Evolutionary conservation across 2,888 invertebrate genomes (phyloP), one percentile per base, ranked within the genome.

Genomic region (Tryphoninae sp.): DNA sequence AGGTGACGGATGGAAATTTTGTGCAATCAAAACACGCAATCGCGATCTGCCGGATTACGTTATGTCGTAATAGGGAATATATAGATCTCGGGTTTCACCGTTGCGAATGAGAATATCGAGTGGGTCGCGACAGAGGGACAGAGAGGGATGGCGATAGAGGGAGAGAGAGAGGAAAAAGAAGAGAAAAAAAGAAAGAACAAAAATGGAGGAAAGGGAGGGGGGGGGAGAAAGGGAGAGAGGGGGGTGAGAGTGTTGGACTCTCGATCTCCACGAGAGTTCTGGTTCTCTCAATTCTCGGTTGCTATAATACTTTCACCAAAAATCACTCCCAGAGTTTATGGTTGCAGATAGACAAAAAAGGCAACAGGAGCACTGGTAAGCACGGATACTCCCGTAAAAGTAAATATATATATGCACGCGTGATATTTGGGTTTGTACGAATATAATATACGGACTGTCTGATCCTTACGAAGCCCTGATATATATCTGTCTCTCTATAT

Each of bases 231-330:
- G n/a, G n/a, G 19, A 19, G 19, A 19, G 19, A 19, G 19, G 19
- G 19, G 19, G 19, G 19, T 19, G 8, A 23, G 19, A 49, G 53
- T 13, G 62, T 3, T 16, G 65, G 71, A 33, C 75, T 22, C 62
- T 61, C 51, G 78, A 74, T 78, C 74, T 74, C 78, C 74, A 8
- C 75, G 74, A 45, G 81, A 78, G 68, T 71, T 75, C 78, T 62
- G 45, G 45, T 71, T 76, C 80, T 80, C 80, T 76, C 65, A 45
- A 22, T 49, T 49, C 53, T 19, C 33, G 67, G 33, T 19, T 51
- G 71, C 72, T 61, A 4, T 33, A 33, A 33, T 33, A 78, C 81
- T 81, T 81, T 81, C 81, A 74, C 81, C 74, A 33, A 81, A 81
- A 78, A 73, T 74, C 69, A 59, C 71, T 65, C n/a, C 33, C 67